Percentiles rank a stretch among this genome's conserved stretches.
These are phyloP conservation scores for Aegithalos caudatus DNA, from an alignment of 2,113 vertebrate species.

Conservation along the genomic window DNA sequence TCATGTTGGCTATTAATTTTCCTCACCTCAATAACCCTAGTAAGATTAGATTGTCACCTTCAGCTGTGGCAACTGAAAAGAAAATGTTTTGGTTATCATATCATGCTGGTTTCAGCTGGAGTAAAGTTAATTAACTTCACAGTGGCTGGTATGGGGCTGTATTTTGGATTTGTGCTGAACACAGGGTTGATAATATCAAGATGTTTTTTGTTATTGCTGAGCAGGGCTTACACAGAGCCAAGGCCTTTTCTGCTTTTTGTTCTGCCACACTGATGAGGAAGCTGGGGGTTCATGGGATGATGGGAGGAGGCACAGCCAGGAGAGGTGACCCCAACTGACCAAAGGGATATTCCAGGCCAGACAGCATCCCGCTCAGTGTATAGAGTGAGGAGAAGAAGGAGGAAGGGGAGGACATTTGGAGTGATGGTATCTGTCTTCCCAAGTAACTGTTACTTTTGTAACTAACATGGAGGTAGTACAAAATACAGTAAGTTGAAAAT, in stretches of 20 bases:
- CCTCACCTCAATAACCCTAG: neutral
- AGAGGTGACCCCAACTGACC: neutral
- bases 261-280: neutral
- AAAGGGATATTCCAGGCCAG: neutral
- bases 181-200: neutral
- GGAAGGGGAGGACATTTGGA: neutral
- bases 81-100: neutral
- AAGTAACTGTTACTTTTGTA: neutral
- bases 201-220: neutral
- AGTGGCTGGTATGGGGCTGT: neutral
- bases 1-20: neutral
- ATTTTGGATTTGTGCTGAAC: neutral
- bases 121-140: neutral
- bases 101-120: neutral
- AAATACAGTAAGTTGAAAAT: neutral
- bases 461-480: neutral
- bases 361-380: rapidly evolving
- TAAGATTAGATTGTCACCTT: neutral
- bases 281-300: rapidly evolving
- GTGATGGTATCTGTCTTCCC: neutral
- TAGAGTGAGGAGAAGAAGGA: neutral
- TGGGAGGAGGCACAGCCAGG: neutral
- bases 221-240: neutral
- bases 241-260: neutral
- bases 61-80: neutral